Percentiles rank a stretch among this genome's conserved stretches.
phyloP scores from a whole-genome alignment of 2,888 invertebrate species.

The Drosophila macrospina region DNA sequence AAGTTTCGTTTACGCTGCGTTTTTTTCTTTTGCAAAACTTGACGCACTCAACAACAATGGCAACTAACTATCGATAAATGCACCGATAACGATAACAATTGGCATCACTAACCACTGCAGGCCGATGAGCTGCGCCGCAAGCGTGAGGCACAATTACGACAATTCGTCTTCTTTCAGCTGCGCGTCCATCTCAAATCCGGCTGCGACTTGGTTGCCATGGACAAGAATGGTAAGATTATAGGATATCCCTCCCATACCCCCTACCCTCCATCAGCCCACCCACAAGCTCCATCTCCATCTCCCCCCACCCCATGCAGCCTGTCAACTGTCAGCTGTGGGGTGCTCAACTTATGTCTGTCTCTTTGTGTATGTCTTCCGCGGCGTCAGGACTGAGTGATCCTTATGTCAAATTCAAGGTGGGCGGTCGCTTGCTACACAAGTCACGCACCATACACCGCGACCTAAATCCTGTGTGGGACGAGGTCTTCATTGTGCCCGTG shows the following conservation, averaged over 20 bases:
- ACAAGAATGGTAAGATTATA: constrained; percentile 92
- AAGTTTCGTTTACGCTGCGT: constrained; percentile 54
- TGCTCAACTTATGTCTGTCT: constrained; percentile 36
- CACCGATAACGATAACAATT: constrained; percentile 35
- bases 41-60: constrained; percentile 51
- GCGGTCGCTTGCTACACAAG: constrained; percentile 95
- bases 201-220: constrained; percentile 95
- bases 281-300: not conserved
- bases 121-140: constrained; percentile 90
- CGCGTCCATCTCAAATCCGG: constrained; percentile 95
- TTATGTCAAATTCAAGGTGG: constrained; percentile 97
- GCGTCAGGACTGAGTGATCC: constrained; percentile 96
- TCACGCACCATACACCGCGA: constrained; percentile 97
- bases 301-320: constrained; percentile 7
- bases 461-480: constrained; percentile 99
- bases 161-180: constrained; percentile 96
- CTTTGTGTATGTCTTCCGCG: constrained; percentile 49
- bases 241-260: not conserved
- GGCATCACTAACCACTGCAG: constrained; percentile 74
- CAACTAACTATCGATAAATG: constrained; percentile 37
- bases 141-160: constrained; percentile 91
- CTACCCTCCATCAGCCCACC: not conserved
- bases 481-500: constrained; percentile 95
- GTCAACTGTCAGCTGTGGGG: not conserved
- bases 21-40: constrained; percentile 56